phyloP scores from a whole-genome alignment of 2,797 vertebrate genomes.

The Notolepis coatsorum region DNA sequence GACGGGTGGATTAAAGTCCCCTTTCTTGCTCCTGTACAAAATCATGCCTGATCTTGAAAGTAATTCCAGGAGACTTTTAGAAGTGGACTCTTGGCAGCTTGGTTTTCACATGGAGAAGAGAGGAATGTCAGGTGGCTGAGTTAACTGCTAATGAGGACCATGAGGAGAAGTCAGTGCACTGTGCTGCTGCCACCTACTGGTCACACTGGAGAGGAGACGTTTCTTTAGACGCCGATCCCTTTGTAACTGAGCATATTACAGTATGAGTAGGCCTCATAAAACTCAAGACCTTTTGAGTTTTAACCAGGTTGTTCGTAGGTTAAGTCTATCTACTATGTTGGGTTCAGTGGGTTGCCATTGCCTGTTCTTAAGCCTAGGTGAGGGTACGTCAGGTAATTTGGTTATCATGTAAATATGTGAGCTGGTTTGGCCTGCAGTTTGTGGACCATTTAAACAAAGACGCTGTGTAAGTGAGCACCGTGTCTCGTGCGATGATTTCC shows the following conservation, averaged over 20 bases:
- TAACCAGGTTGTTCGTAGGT: neutral
- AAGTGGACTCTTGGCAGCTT: neutral
- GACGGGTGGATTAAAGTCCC: neutral
- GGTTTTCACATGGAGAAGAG: conserved; percentile 3
- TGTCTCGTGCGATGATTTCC: no score
- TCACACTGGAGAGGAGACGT: conserved; percentile 13
- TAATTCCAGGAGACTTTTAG: neutral
- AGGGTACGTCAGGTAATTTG: conserved; percentile 18
- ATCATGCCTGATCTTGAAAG: neutral
- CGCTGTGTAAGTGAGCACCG: neutral
- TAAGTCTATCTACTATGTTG: neutral
- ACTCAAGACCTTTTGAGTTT: neutral
- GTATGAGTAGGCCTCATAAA: no score
- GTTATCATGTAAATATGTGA: conserved; percentile 45
- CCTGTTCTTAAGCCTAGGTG: neutral
- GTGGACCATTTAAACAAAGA: conserved; percentile 19
- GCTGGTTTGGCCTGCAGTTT: neutral
- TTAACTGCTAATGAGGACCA: neutral
- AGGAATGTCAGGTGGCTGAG: neutral
- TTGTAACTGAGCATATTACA: no score
- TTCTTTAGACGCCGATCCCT: neutral
- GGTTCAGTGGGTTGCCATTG: no score
- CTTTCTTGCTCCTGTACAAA: neutral
- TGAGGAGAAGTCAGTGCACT: conserved; percentile 18
- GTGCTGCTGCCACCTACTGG: conserved; percentile 77